phyloP scores from a whole-genome alignment of 2,888 invertebrate genomes.

The Choristoneura rosaceana region DNA sequence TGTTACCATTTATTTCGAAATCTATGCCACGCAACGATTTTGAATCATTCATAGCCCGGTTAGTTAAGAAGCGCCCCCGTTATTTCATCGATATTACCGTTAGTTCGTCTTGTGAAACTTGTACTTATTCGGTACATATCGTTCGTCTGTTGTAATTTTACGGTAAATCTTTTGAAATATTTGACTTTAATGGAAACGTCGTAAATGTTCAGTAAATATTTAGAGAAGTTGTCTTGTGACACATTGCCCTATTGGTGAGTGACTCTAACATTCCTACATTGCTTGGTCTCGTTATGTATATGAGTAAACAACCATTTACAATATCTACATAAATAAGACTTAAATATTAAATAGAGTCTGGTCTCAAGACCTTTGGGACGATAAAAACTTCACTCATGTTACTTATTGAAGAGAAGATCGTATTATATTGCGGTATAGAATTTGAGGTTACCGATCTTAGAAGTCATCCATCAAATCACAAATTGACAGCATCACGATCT shows the following conservation, averaged over 20 bases:
- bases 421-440: constrained; percentile 25
- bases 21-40: constrained; percentile 49
- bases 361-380: neutral
- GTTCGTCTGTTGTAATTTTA: constrained; percentile 43
- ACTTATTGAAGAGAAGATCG: neutral
- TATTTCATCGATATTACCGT: constrained; percentile 61
- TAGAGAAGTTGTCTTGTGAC: constrained; percentile 33
- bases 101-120: constrained; percentile 55
- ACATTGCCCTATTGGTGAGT: constrained; percentile 36
- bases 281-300: constrained; percentile 12
- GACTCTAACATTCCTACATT: constrained; percentile 18
- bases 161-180: constrained; percentile 44
- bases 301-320: constrained; percentile 21
- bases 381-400: constrained; percentile 3
- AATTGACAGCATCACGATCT: constrained; percentile 32
- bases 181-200: constrained; percentile 45
- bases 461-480: constrained; percentile 35
- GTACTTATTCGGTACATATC: constrained; percentile 43
- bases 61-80: constrained; percentile 59
- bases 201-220: constrained; percentile 45
- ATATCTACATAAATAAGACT: constrained; percentile 18
- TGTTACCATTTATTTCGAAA: constrained; percentile 59
- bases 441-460: constrained; percentile 18
- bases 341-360: neutral
- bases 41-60: constrained; percentile 49